Conservation (phyloP, 1,140 invertebrate genomes). For the Sitobion miscanthi region DNA sequence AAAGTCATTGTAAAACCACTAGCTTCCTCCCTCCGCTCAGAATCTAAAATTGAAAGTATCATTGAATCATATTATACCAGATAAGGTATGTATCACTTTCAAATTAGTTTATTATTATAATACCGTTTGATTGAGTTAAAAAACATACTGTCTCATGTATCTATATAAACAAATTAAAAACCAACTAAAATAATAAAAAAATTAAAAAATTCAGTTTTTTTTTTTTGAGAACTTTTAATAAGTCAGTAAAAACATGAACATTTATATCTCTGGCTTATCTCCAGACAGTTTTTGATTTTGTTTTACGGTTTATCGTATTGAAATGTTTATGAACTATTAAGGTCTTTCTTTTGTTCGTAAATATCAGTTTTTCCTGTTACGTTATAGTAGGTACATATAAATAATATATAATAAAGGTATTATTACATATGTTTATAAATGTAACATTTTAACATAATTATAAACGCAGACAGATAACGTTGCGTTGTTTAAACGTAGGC, state of each 20-base stretch:
- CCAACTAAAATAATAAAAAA: too few species aligned
- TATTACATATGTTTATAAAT: not conserved
- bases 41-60: not conserved
- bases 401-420: too few species aligned
- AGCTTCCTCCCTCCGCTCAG: too few species aligned
- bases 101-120: not conserved
- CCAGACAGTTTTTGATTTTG: not conserved
- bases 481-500: not conserved
- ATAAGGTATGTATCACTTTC: not conserved
- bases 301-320: not conserved
- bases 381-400: not conserved
- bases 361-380: not conserved
- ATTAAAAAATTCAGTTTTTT: too few species aligned
- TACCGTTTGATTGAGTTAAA: not conserved
- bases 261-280: not conserved
- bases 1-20: too few species aligned
- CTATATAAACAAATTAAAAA: too few species aligned
- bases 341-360: not conserved
- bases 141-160: not conserved
- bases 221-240: not conserved
- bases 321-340: not conserved
- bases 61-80: not conserved
- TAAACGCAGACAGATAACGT: not conserved
- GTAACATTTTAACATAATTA: not conserved
- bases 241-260: not conserved